phyloP scores from a whole-genome alignment of 2,888 invertebrate genomes.

The Drosophila tripunctata region DNA sequence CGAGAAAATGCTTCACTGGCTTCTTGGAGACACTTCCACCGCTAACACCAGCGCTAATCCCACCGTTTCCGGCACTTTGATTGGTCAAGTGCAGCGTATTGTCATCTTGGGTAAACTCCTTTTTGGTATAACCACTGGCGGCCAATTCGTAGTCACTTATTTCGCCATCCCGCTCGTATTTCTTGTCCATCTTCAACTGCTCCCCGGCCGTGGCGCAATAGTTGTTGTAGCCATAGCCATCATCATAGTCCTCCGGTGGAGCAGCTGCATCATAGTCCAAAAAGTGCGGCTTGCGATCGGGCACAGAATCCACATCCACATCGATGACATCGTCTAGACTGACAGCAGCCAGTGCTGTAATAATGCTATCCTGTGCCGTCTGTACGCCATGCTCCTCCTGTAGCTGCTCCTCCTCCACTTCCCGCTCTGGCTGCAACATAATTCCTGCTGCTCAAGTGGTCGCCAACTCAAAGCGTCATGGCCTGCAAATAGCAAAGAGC shows the following conservation, averaged over 20 bases:
- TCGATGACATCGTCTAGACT: slow-evolving; percentile 62
- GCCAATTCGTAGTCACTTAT: slow-evolving; percentile 84
- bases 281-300: slow-evolving; percentile 86
- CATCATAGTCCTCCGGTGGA: slow-evolving; percentile 85
- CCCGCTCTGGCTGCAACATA: slow-evolving; percentile 65
- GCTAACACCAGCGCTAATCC: no score
- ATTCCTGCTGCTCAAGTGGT: no score
- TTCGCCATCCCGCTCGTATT: slow-evolving; percentile 84
- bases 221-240: slow-evolving; percentile 58
- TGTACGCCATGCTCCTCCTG: no score
- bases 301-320: slow-evolving; percentile 79
- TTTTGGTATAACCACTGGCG: slow-evolving; percentile 84
- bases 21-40: slow-evolving; percentile 50
- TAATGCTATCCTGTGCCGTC: no score
- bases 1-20: slow-evolving; percentile 83
- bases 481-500: slow-evolving; percentile 48
- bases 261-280: slow-evolving; percentile 87
- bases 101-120: slow-evolving; percentile 83
- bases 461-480: slow-evolving; percentile 57
- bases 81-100: slow-evolving; percentile 77
- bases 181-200: slow-evolving; percentile 83
- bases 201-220: slow-evolving; percentile 69
- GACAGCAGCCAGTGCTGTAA: slow-evolving; percentile 54
- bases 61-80: slow-evolving; percentile 50
- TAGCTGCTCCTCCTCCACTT: slow-evolving; percentile 57